A percentile compares a stretch with the other conserved stretches of the same genome.
Conservation (phyloP, 2,888 invertebrate genomes). For the Deilephila elpenor region DNA sequence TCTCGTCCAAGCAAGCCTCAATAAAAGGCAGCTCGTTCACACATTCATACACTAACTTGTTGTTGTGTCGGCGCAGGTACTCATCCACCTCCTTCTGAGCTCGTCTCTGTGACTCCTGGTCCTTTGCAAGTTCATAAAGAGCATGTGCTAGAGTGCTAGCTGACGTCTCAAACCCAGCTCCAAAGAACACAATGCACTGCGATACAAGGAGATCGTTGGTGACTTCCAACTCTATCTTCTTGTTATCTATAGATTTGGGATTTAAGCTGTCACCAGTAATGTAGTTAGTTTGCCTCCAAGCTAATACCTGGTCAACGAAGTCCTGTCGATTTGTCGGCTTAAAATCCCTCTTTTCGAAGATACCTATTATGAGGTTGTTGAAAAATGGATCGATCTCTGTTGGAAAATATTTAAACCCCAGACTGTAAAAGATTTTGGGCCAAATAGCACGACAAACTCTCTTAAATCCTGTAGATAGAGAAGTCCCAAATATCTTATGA, state of each 20-base stretch:
- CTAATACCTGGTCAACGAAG: slow-evolving; percentile 59
- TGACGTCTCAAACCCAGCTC: slow-evolving; percentile 63
- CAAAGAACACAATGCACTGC: slow-evolving; percentile 79
- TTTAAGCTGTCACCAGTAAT: slow-evolving; percentile 55
- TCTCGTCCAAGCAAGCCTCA: slow-evolving; percentile 56
- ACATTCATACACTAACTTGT: slow-evolving; percentile 55
- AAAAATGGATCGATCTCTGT: slow-evolving; percentile 48
- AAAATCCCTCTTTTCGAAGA: slow-evolving; percentile 50
- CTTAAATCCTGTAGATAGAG: slow-evolving; percentile 41
- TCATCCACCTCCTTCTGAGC: slow-evolving; percentile 56
- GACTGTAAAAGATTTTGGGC: slow-evolving; percentile 53
- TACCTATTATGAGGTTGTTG: slow-evolving; percentile 45
- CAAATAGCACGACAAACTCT: slow-evolving; percentile 46
- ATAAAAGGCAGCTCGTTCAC: slow-evolving; percentile 54
- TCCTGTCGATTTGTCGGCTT: slow-evolving; percentile 53
- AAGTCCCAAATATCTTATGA: slow-evolving; percentile 40
- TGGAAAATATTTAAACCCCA: slow-evolving; percentile 48
- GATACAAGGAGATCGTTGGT: slow-evolving; percentile 72
- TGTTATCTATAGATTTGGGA: slow-evolving; percentile 42
- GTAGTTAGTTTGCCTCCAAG: slow-evolving; percentile 49
- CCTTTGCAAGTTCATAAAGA: slow-evolving; percentile 59
- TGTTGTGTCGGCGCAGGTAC: slow-evolving; percentile 47
- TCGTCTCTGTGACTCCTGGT: slow-evolving; percentile 47
- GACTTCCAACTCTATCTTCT: slow-evolving; percentile 50
- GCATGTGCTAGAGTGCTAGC: slow-evolving; percentile 51